These are phyloP conservation scores for Malurus elegans DNA, from an alignment of 2,113 vertebrate species.

Conservation along the genomic window DNA sequence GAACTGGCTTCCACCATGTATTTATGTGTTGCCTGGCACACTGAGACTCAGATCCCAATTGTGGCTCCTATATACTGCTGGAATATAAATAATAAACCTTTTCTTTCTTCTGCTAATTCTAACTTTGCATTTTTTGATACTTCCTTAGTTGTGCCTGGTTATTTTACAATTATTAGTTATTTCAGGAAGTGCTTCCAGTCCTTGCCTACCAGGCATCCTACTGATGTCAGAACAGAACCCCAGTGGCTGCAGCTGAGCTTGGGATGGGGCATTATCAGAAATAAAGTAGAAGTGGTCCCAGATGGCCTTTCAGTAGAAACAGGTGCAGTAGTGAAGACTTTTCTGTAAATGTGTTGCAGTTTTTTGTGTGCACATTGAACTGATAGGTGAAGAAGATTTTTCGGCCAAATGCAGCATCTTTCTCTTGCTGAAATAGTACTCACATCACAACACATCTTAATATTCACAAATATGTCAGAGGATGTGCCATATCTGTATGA, in stretches of 20 bases:
- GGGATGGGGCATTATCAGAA: neutral
- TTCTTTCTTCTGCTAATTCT: neutral
- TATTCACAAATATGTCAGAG: neutral
- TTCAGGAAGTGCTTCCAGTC: accelerated
- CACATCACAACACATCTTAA: neutral
- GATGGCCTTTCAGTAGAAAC: neutral
- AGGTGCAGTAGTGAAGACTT: neutral
- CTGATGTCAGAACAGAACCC: neutral
- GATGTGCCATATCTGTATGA: neutral
- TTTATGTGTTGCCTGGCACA: neutral
- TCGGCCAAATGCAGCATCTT: neutral
- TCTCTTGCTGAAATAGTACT: neutral
- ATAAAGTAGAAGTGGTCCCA: neutral
- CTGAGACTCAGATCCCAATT: neutral
- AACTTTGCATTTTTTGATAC: neutral
- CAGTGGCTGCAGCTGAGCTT: neutral
- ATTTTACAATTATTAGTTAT: neutral
- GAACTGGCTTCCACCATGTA: neutral
- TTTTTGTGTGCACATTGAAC: neutral
- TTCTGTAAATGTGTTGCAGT: neutral
- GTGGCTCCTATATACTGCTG: neutral
- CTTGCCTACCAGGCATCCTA: neutral
- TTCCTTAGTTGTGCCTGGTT: neutral
- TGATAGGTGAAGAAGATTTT: neutral
- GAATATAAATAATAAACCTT: neutral